Evolutionary conservation across 2,888 invertebrate genomes (phyloP).

Genomic region (Cremastinae sp.): DNA sequence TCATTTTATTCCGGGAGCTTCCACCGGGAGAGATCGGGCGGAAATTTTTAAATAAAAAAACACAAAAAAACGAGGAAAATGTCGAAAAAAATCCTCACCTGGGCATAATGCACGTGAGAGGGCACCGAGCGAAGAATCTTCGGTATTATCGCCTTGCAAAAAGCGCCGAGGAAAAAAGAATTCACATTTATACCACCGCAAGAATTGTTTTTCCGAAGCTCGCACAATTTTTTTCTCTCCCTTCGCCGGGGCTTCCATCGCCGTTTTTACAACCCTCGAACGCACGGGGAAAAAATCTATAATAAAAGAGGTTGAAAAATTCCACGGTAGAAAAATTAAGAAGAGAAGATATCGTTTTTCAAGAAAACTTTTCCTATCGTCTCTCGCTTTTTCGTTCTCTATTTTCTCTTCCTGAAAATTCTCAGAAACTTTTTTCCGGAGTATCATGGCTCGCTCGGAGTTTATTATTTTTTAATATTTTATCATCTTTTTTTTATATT

Average conservation of each 20-base stretch:
- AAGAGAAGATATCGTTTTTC: slow-evolving; percentile 2
- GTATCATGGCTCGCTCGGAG: too few species aligned
- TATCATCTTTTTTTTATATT: background rate
- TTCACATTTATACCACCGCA: too few species aligned
- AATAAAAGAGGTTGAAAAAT: background rate
- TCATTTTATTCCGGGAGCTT: too few species aligned
- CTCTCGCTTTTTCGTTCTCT: slow-evolving; percentile 5
- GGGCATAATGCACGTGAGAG: too few species aligned
- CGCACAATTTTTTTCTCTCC: background rate
- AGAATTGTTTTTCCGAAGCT: too few species aligned
- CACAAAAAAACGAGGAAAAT: slow-evolving; percentile 28
- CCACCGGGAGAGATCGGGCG: background rate
- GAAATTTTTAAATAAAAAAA: slow-evolving; percentile 3
- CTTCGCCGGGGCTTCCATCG: background rate
- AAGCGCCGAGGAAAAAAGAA: too few species aligned
- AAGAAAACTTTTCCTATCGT: background rate
- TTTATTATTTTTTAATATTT: slow-evolving; percentile 15
- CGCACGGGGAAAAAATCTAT: too few species aligned
- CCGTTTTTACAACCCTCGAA: slow-evolving; percentile 13
- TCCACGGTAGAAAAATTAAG: background rate
- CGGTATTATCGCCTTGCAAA: too few species aligned
- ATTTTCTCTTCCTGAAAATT: slow-evolving; percentile 16
- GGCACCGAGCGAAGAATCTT: too few species aligned
- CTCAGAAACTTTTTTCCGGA: slow-evolving; percentile 13
- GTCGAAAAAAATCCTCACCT: too few species aligned